Evolutionary conservation across 1,140 invertebrate species (phyloP).

Genomic region (Dendroctonus valens): DNA sequence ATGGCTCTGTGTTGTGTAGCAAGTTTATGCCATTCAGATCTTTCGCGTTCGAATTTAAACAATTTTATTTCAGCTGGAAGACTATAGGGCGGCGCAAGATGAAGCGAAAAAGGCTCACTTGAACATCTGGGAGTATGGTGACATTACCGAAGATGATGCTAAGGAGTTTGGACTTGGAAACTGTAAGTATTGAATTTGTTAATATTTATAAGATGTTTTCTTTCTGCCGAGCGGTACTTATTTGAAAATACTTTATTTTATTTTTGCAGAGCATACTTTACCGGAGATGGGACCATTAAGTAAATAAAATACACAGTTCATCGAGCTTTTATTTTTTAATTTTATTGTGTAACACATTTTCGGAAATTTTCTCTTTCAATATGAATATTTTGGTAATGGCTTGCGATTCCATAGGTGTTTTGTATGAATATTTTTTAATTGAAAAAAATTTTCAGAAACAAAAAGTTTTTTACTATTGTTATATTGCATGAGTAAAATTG

Average conservation of each 20-base stretch:
- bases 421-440: too few relatives aligned
- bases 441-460: too few relatives aligned
- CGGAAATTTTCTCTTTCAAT: too few relatives aligned
- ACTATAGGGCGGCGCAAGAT: conserved; percentile 83
- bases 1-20: too few relatives aligned
- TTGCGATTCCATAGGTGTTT: too few relatives aligned
- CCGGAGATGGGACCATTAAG: conserved; percentile 7
- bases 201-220: not conserved
- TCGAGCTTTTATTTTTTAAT: conserved; percentile 6
- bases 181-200: conserved; percentile 30
- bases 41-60: too few relatives aligned
- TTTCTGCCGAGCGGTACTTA: not conserved
- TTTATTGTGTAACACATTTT: too few relatives aligned
- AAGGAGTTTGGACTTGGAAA: conserved; percentile 72
- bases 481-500: too few relatives aligned
- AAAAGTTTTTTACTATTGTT: too few relatives aligned
- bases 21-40: too few relatives aligned
- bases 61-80: conserved; percentile 59
- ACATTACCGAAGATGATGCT: conserved; percentile 94
- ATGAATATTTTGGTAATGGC: too few relatives aligned
- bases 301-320: conserved; percentile 21
- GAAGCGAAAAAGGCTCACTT: conserved; percentile 79
- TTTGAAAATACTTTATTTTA: not conserved
- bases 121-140: conserved; percentile 94
- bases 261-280: not conserved